Evolutionary conservation across 2,113 vertebrate genomes (phyloP), one percentile per base, ranked within the genome.

Genomic region (Halcyon senegalensis): DNA sequence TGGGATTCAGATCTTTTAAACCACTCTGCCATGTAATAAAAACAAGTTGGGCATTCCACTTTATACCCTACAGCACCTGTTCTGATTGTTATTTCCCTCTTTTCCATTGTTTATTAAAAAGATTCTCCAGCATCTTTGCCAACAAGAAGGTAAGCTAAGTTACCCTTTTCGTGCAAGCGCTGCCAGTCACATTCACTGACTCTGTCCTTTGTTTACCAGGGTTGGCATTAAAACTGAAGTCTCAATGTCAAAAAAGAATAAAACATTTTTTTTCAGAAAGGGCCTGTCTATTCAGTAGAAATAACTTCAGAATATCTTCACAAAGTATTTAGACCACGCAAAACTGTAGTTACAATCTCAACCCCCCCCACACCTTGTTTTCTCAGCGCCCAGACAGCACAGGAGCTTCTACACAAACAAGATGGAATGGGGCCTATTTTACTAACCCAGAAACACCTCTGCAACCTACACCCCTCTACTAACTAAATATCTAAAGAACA

Each of bases 111-210:
- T 87, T 53, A 23, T 62, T 60, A 70, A 62, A 30, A 74, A 93
- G 62, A 85, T 51, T 78, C 73, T 93, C 91, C 94, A 84, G 53
- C 53, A 17, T 51, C 80, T 95, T 53, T 94, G 76, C 78, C 86
- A 94, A 69, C 16, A 58, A 82, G 59, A 89, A 76, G 33, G 78
- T 58, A 60, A 89, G 59, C 31, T 43, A 80, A 94, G 44, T 66
- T 89, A 70, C 6, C 37, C 46, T 80, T 88, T 74, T 18, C 64
- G 48, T 64, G 66, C 55, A 72, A 90, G 48, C 46, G 23, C 28
- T 92, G 51, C 41, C 84, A 84, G 41, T 58, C 83, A 74, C 56
- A 69, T 63, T 72, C 68, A 27, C 30, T 92, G n/a, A 81, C 92
- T 78, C 70, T 85, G 35, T 53, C 67, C 73, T 94, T 69, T 85